Evolutionary conservation across 2,888 invertebrate genomes (phyloP).

Genomic region (Archips crataeganus): DNA sequence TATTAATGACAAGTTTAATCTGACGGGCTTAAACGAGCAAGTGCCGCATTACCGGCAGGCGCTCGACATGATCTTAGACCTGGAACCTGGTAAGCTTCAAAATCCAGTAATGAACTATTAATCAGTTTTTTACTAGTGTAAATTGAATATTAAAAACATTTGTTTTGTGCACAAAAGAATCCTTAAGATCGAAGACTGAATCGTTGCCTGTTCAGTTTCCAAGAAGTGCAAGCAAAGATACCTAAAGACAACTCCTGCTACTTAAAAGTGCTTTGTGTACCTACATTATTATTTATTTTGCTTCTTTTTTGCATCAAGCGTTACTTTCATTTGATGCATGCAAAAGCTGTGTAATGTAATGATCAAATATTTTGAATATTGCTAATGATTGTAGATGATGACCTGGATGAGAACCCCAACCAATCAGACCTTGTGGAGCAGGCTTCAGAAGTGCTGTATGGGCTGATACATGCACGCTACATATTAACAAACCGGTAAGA

Average conservation of each 20-base stretch:
- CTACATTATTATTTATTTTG: no score
- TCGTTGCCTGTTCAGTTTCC: no score
- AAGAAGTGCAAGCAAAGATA: no score
- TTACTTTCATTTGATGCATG: background rate
- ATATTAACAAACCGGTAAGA: slow-evolving; percentile 95
- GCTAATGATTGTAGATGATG: slow-evolving; percentile 92
- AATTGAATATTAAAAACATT: no score
- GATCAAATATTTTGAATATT: background rate
- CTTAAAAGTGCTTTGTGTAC: no score
- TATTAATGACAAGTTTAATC: slow-evolving; percentile 99
- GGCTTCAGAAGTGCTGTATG: slow-evolving; percentile 99
- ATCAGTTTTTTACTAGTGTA: background rate
- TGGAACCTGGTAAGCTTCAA: slow-evolving; percentile 95
- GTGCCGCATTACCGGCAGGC: slow-evolving; percentile 99
- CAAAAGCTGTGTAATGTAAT: background rate
- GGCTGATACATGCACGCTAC: slow-evolving; percentile 99
- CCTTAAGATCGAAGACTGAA: no score
- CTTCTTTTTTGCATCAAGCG: no score
- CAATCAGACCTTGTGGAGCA: slow-evolving; percentile 99
- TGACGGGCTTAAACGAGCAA: slow-evolving; percentile 99
- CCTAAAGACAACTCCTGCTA: no score
- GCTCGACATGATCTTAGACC: slow-evolving; percentile 99
- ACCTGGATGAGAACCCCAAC: slow-evolving; percentile 98
- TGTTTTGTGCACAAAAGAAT: no score
- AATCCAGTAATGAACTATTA: background rate